Conservation (phyloP, 2,113 vertebrate species). For the Oophaga pumilio region DNA sequence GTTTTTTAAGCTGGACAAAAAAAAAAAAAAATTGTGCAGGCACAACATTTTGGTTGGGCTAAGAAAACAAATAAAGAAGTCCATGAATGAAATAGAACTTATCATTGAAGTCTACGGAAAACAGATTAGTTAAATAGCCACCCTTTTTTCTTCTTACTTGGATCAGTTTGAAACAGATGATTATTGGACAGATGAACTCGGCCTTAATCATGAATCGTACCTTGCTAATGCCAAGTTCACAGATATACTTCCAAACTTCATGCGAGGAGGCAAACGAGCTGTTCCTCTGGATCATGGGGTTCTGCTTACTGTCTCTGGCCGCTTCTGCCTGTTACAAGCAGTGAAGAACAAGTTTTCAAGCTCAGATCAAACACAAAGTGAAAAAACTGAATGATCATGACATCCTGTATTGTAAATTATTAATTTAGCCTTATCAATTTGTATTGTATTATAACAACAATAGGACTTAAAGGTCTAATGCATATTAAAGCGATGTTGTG, state of each 20-base stretch:
- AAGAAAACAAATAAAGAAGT: no score
- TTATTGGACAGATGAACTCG: no score
- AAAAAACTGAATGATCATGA: not conserved
- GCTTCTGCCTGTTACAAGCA: slow-evolving; percentile 77
- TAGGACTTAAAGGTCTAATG: not conserved
- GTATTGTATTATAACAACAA: not conserved
- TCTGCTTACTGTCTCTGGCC: slow-evolving; percentile 91
- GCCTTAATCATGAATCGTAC: slow-evolving; percentile 61
- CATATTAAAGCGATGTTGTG: no score
- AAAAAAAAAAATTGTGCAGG: no score
- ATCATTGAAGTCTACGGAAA: no score
- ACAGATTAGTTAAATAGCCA: no score
- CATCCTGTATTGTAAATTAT: no score
- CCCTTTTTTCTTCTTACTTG: no score
- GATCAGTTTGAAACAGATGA: no score
- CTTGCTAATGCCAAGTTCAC: slow-evolving; percentile 94
- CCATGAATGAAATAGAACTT: no score
- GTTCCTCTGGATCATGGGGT: slow-evolving; percentile 95
- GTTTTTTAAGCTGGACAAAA: no score
- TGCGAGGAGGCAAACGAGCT: slow-evolving; percentile 95
- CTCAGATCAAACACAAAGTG: not conserved
- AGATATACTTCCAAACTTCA: slow-evolving; percentile 98
- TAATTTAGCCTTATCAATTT: not conserved
- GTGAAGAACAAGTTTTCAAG: slow-evolving; percentile 8
- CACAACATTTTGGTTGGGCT: no score